Evolutionary conservation across 2,888 invertebrate species (phyloP).

Genomic region (Agrotis puta): DNA sequence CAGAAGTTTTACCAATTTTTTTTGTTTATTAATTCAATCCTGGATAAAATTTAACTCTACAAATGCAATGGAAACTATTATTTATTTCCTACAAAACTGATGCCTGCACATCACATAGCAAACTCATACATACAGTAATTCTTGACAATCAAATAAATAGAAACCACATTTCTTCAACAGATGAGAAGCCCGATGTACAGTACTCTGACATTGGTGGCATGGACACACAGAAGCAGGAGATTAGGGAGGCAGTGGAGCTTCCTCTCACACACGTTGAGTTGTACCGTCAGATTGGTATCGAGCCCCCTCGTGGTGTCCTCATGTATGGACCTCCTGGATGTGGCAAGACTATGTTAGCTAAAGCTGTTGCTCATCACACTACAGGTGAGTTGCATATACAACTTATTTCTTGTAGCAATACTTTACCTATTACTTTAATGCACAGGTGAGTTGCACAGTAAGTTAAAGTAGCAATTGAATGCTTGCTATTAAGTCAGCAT

Average conservation of each 20-base stretch:
- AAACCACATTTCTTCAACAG: slow-evolving; percentile 79
- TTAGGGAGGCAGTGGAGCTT: slow-evolving; percentile 99
- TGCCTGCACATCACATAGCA: too few relatives aligned
- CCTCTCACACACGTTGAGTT: slow-evolving; percentile 99
- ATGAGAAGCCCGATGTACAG: slow-evolving; percentile 99
- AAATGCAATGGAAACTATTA: not conserved
- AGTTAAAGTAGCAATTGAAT: not conserved
- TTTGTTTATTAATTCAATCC: not conserved
- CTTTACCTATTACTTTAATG: too few relatives aligned
- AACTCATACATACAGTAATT: too few relatives aligned
- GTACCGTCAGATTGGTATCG: slow-evolving; percentile 99
- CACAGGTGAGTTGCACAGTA: too few relatives aligned
- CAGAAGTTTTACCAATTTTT: not conserved
- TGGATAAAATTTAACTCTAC: not conserved
- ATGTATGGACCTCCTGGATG: slow-evolving; percentile 99
- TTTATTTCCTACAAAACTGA: not conserved
- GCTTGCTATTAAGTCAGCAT: not conserved
- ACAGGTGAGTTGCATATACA: slow-evolving; percentile 92
- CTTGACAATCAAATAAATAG: not conserved
- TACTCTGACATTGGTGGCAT: slow-evolving; percentile 99
- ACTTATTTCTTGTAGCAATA: not conserved
- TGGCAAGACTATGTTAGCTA: slow-evolving; percentile 99
- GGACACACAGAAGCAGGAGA: slow-evolving; percentile 99
- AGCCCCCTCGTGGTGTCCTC: slow-evolving; percentile 99
- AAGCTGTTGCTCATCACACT: slow-evolving; percentile 99